phyloP scores from a whole-genome alignment of 2,113 vertebrate genomes.

The Urocolius indicus region DNA sequence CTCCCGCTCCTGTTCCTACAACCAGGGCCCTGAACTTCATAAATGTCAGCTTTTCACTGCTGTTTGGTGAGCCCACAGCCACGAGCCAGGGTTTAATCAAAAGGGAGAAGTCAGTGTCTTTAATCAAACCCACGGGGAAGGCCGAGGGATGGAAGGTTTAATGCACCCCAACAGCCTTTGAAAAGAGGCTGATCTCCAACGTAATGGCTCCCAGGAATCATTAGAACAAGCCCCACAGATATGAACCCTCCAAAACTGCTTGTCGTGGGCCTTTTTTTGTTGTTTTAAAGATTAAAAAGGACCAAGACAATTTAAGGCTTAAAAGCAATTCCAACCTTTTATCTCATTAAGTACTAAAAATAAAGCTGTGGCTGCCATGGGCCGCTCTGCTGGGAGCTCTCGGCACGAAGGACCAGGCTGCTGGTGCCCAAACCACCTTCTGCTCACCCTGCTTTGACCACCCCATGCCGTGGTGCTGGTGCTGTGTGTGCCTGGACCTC shows the following conservation, averaged over 20 bases:
- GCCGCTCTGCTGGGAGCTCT: neutral
- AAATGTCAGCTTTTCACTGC: conserved; percentile 73
- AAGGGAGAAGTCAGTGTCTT: conserved; percentile 74
- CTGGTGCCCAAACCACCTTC: accelerated
- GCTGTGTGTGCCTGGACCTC: accelerated
- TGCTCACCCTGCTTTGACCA: accelerated
- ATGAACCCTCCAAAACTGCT: neutral
- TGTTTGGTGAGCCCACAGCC: conserved; percentile 66
- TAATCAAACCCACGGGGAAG: conserved; percentile 60
- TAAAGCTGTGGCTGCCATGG: accelerated
- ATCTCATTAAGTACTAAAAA: conserved; percentile 44
- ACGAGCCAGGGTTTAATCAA: conserved; percentile 79
- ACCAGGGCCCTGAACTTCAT: conserved; percentile 74
- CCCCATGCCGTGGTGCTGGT: accelerated
- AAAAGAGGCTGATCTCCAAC: neutral
- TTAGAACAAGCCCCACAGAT: neutral
- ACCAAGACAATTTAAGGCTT: neutral
- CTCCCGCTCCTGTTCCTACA: conserved; percentile 77
- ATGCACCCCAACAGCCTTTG: neutral
- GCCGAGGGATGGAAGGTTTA: neutral
- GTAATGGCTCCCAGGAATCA: conserved; percentile 54
- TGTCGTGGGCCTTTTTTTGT: neutral
- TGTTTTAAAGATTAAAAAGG: conserved; percentile 30
- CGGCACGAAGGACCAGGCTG: accelerated
- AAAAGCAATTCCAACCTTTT: conserved; percentile 46